Conservation (phyloP, 2,888 invertebrate species). For the Stenurella melanura region DNA sequence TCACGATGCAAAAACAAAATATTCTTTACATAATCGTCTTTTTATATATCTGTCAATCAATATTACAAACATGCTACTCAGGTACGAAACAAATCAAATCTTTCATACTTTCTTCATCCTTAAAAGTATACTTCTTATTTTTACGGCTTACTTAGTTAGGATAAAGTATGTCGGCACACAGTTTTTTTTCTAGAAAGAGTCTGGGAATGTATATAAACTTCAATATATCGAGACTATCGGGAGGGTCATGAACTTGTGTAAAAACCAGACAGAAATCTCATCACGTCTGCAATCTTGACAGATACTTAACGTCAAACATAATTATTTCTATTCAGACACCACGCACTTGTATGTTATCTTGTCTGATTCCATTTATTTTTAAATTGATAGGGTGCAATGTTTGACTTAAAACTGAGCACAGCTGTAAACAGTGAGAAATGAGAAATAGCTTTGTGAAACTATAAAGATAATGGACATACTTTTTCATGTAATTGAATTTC, state of each 20-base stretch:
- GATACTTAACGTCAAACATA: neutral
- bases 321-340: slow-evolving; percentile 1
- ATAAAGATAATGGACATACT: neutral
- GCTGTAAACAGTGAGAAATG: neutral
- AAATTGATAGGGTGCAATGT: neutral
- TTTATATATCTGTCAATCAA: no score
- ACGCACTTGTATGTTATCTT: neutral
- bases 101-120: no score
- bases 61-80: no score
- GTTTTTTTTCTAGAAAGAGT: no score
- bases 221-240: neutral
- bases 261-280: slow-evolving; percentile 3
- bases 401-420: neutral
- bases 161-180: no score
- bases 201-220: no score
- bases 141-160: no score
- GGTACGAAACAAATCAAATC: no score
- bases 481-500: no score
- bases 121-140: no score
- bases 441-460: neutral
- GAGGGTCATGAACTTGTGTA: neutral
- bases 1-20: no score
- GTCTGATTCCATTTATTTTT: slow-evolving; percentile 2
- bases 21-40: no score
- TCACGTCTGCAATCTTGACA: slow-evolving; percentile 3